These are phyloP conservation scores for Calliopum simillimum DNA, from an alignment of 2,888 invertebrate species.

Conservation along the genomic window DNA sequence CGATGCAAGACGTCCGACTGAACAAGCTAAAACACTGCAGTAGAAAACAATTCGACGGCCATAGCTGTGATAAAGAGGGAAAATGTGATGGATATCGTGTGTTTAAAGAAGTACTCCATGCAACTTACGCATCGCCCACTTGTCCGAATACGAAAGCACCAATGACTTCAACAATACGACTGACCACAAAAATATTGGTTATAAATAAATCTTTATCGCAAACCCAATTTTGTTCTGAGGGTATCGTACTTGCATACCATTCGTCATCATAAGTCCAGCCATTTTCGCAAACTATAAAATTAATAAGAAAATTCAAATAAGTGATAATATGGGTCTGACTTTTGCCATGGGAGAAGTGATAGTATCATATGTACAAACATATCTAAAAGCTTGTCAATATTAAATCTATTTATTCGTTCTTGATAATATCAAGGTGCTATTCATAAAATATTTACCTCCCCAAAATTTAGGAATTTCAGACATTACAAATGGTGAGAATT, in stretches of 20 bases:
- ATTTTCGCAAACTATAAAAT: conserved; percentile 67
- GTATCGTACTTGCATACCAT: conserved; percentile 70
- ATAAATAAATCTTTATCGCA: conserved; percentile 70
- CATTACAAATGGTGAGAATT: too few species aligned
- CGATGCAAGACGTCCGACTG: conserved; percentile 66
- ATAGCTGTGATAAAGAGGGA: conserved; percentile 59
- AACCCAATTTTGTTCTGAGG: conserved; percentile 71
- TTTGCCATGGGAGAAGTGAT: neutral
- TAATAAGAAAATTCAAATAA: conserved; percentile 38
- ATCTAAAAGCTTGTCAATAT: too few species aligned
- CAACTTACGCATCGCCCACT: conserved; percentile 71
- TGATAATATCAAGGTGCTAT: too few species aligned
- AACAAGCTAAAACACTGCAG: conserved; percentile 66
- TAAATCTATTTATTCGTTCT: too few species aligned
- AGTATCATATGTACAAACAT: neutral
- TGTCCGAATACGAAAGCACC: conserved; percentile 72
- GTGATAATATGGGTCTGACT: conserved; percentile 23
- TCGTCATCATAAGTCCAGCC: conserved; percentile 71
- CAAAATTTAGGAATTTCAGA: too few species aligned
- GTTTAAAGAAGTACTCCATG: neutral
- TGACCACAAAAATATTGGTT: conserved; percentile 70
- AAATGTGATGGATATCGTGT: too few species aligned
- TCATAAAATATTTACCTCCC: too few species aligned
- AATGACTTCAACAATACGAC: conserved; percentile 70
- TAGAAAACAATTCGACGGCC: conserved; percentile 70